Conservation (phyloP, 2,888 invertebrate species). For the Malacosoma neustria region DNA sequence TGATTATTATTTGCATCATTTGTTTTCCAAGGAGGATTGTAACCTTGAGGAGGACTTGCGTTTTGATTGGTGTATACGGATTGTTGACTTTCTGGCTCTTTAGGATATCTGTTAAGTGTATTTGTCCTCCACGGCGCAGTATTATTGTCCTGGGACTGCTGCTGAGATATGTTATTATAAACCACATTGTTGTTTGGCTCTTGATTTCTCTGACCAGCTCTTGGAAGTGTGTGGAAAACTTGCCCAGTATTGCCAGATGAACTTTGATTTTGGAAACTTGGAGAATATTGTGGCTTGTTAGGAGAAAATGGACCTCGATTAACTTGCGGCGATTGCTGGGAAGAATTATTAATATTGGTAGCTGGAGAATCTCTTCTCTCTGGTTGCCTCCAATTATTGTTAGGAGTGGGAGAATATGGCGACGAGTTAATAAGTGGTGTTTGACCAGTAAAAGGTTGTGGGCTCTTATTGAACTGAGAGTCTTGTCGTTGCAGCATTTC, state of each 20-base stretch:
- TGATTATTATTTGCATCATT: slow-evolving; percentile 43
- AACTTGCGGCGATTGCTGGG: slow-evolving; percentile 35
- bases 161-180: slow-evolving; percentile 35
- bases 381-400: slow-evolving; percentile 65
- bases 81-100: slow-evolving; percentile 37
- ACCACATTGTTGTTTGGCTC: slow-evolving; percentile 40
- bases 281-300: slow-evolving; percentile 35
- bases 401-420: slow-evolving; percentile 55
- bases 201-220: slow-evolving; percentile 42
- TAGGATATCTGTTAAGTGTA: slow-evolving; percentile 46
- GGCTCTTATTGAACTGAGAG: slow-evolving; percentile 68
- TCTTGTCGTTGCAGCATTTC: slow-evolving; percentile 61
- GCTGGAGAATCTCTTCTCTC: slow-evolving; percentile 60
- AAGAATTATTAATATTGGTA: slow-evolving; percentile 27
- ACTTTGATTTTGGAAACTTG: slow-evolving; percentile 37
- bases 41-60: slow-evolving; percentile 36
- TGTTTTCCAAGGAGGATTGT: slow-evolving; percentile 48
- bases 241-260: slow-evolving; percentile 32
- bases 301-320: slow-evolving; percentile 46
- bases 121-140: slow-evolving; percentile 55
- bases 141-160: slow-evolving; percentile 36
- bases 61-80: slow-evolving; percentile 34
- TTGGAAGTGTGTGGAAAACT: slow-evolving; percentile 52
- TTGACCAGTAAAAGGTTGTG: slow-evolving; percentile 55
- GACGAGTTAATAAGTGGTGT: slow-evolving; percentile 43